Base-by-base conservation (phyloP, 1,140 invertebrate genomes). In the Harlomillsia oculata region DNA sequence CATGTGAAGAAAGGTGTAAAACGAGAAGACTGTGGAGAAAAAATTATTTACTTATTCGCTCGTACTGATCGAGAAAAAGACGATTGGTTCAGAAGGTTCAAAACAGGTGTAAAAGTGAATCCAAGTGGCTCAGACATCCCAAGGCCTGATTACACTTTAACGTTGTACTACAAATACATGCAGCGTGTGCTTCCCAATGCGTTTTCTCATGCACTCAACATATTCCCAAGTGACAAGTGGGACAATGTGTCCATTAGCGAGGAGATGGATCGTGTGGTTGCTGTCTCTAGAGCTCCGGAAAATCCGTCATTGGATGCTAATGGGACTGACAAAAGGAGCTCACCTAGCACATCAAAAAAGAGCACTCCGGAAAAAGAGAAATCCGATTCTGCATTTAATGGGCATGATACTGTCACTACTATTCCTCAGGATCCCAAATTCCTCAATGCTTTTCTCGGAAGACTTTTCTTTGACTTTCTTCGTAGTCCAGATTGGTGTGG, bases 21-120 rank as follows among this genome's bases (percentile, higher is more conserved):
- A n/a, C 49, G 55, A 21, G 66, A 68, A 44, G 68, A 68, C 39
- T 63, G 64, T 43, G 64, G 66, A 14, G 63, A 62, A 71, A 71
- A 68, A 76, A 60, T 63, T 34, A 56, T 81, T 16, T 82, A 81
- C 67, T 70, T 94, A 46, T 93, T 94, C 73, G 81, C 86, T 3
- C 75, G 89, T 58, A 82, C 84, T 46, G 82, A 85, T 66, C 73
- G 87, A 43, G 87, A 93, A 64, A 94, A 94, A 70, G 89, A 93
- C 73, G 82, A 90, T 65, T 94, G 90, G 89, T 88, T 60, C 63
- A 59, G 54, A 58, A 59, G n/a, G 73, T 74, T 68, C 74, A 68
- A 57, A 69, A 74, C 56, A 70, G 71, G n/a, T n/a, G n/a, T n/a
- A n/a, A n/a, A n/a, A n/a, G n/a, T n/a, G n/a, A n/a, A n/a, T n/a